phyloP scores from a whole-genome alignment of 2,888 invertebrate species.

The Microchrysa polita region DNA sequence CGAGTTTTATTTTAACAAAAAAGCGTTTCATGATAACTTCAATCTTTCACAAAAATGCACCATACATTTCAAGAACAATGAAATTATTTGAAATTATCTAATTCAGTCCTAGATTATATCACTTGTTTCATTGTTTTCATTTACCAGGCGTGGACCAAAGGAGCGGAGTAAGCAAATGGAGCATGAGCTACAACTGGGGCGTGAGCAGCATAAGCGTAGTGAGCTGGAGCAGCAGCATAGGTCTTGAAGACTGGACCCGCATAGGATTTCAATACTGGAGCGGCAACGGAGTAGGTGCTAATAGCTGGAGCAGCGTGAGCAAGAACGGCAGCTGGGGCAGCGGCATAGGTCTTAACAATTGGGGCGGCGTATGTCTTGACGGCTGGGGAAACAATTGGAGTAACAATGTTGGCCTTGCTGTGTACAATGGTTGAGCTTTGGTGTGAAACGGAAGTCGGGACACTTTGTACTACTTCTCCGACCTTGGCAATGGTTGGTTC shows the following conservation, averaged over 20 bases:
- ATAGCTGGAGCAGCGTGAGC: not conserved
- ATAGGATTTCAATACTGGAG: conserved; percentile 17
- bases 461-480: conserved; percentile 49
- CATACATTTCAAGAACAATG: conserved; percentile 29
- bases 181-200: conserved; percentile 20
- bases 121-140: conserved; percentile 21
- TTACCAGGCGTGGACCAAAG: conserved; percentile 40
- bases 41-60: conserved; percentile 36
- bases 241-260: not conserved
- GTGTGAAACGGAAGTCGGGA: conserved; percentile 63
- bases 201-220: not conserved
- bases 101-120: conserved; percentile 36
- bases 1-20: conserved; percentile 20
- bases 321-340: not conserved
- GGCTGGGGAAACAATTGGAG: conserved; percentile 52
- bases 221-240: conserved; percentile 27
- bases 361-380: conserved; percentile 49
- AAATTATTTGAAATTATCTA: conserved; percentile 24
- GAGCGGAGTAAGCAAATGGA: conserved; percentile 36
- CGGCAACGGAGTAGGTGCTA: conserved; percentile 18
- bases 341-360: conserved; percentile 32
- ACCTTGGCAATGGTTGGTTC: conserved; percentile 52
- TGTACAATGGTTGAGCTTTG: conserved; percentile 65
- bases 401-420: conserved; percentile 59
- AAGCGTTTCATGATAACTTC: conserved; percentile 17